Evolutionary conservation across 2,888 invertebrate species (phyloP).

Genomic region (Falcaria lacertinaria): DNA sequence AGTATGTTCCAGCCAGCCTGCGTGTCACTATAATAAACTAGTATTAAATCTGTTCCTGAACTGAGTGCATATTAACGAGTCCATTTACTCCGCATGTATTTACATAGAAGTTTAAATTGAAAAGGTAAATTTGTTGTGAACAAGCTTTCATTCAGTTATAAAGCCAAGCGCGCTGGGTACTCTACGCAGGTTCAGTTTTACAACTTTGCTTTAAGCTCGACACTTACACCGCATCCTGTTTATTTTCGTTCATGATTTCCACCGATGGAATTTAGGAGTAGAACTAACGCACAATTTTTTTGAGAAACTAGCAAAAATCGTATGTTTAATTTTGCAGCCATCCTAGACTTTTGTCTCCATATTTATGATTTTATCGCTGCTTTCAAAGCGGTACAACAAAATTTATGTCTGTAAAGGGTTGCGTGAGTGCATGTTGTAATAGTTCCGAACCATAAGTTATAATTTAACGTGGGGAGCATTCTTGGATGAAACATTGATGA

Average conservation of each 20-base stretch:
- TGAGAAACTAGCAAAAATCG: background rate
- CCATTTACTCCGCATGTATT: background rate
- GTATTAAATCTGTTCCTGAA: background rate
- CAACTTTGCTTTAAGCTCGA: conserved; percentile 12
- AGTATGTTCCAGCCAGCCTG: too few species aligned
- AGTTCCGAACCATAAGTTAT: too few species aligned
- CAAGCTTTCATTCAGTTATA: background rate
- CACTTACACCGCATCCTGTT: conserved; percentile 15
- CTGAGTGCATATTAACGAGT: background rate
- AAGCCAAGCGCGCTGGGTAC: background rate
- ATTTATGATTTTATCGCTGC: too few species aligned
- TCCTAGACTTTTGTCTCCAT: too few species aligned
- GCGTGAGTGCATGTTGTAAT: too few species aligned
- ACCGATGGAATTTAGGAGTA: conserved; percentile 1
- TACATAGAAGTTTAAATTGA: background rate
- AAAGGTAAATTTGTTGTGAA: background rate
- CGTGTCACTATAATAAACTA: too few species aligned
- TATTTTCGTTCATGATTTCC: conserved; percentile 16
- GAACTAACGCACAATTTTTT: background rate
- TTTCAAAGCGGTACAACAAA: too few species aligned
- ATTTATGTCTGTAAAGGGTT: too few species aligned
- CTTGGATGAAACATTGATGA: too few species aligned
- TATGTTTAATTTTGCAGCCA: too few species aligned
- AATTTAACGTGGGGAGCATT: too few species aligned
- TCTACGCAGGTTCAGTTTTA: conserved; percentile 16